Evolutionary conservation across 1,140 invertebrate genomes (phyloP).

Genomic region (Drosophila sp.): DNA sequence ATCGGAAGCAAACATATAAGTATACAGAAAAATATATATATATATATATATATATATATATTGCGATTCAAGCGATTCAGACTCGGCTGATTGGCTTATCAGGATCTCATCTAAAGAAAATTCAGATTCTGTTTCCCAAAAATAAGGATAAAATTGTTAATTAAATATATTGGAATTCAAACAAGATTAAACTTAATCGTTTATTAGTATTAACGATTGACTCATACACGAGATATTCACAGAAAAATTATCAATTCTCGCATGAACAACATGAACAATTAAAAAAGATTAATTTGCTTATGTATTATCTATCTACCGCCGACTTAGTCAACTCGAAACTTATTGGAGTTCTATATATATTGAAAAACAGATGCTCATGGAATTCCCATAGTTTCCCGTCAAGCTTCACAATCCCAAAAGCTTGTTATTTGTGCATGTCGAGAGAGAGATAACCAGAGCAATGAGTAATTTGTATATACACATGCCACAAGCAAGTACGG

Average conservation of each 20-base stretch:
- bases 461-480: background rate
- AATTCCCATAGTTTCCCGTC: background rate
- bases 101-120: background rate
- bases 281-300: background rate
- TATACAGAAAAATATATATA: too few species aligned
- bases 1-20: background rate
- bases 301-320: background rate
- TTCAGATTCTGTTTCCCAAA: background rate
- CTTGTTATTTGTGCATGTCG: background rate
- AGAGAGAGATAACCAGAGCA: background rate
- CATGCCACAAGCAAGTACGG: background rate
- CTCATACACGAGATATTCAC: too few species aligned
- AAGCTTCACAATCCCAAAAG: conserved; percentile 12
- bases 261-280: too few species aligned
- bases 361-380: background rate
- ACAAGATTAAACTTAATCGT: background rate
- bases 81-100: background rate
- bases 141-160: background rate
- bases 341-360: background rate
- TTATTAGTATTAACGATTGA: too few species aligned
- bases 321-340: background rate
- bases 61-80: background rate
- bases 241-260: too few species aligned
- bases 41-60: background rate
- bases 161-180: background rate